Conservation (phyloP, 2,797 vertebrate species). For the Petrocephalus sullivani region DNA sequence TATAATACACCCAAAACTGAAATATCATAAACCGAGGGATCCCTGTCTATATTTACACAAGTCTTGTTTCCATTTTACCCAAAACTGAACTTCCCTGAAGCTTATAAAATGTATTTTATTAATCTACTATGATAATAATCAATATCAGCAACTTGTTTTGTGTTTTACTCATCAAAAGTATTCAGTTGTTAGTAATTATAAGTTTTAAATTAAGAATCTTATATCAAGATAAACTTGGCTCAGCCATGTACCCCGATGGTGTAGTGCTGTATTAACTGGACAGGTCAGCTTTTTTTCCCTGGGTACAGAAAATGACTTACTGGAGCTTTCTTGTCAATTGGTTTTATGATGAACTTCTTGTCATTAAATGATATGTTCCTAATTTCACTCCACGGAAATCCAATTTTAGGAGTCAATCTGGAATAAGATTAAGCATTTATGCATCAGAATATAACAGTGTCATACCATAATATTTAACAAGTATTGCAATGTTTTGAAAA, state of each 20-base stretch:
- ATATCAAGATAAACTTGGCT: not conserved
- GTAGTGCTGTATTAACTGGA: not conserved
- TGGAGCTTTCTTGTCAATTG: slow-evolving; percentile 89
- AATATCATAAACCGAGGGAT: no score
- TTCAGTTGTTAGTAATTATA: not conserved
- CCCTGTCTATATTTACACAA: no score
- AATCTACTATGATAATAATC: not conserved
- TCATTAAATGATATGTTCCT: slow-evolving; percentile 92
- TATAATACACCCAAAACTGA: no score
- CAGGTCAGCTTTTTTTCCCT: not conserved
- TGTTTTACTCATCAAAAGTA: not conserved
- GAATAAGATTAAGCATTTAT: slow-evolving; percentile 9
- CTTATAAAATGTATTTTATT: not conserved
- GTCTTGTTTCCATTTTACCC: no score
- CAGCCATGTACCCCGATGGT: not conserved
- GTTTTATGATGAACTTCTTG: slow-evolving; percentile 96
- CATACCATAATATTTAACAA: not conserved
- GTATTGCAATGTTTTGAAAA: not conserved
- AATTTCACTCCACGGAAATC: slow-evolving; percentile 98
- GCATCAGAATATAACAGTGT: not conserved
- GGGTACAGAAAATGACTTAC: slow-evolving; percentile 64
- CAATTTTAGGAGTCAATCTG: slow-evolving; percentile 92
- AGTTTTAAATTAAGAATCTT: not conserved
- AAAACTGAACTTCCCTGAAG: no score
- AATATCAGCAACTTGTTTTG: not conserved